phyloP scores from a whole-genome alignment of 2,797 vertebrate species.

The Fistularia tabacaria region DNA sequence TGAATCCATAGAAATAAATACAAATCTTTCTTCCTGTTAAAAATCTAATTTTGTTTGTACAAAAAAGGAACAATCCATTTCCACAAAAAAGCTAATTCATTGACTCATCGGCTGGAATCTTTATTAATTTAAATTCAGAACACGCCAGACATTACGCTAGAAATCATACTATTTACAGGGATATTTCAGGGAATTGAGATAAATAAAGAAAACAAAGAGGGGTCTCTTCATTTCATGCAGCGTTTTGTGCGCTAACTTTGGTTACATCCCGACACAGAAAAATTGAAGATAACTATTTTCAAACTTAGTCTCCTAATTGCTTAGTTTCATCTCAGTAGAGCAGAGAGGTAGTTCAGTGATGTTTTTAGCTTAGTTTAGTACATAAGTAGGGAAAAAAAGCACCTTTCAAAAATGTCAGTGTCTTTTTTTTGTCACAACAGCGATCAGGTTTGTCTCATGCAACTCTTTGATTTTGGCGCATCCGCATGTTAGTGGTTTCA shows the following conservation, averaged over 20 bases:
- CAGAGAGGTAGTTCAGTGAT: background rate
- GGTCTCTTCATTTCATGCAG: too few relatives aligned
- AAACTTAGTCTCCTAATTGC: background rate
- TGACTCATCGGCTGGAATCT: background rate
- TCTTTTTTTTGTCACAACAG: too few relatives aligned
- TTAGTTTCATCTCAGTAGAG: background rate
- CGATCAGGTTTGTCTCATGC: background rate
- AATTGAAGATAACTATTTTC: too few relatives aligned
- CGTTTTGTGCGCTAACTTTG: too few relatives aligned
- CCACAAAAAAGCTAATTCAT: background rate
- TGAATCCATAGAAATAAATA: slow-evolving; percentile 1
- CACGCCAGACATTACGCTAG: slow-evolving; percentile 1
- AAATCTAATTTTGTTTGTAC: too few relatives aligned
- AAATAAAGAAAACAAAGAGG: slow-evolving; percentile 6
- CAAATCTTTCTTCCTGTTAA: too few relatives aligned
- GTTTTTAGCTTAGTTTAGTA: background rate
- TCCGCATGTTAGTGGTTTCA: background rate
- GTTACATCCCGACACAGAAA: too few relatives aligned
- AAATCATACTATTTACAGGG: slow-evolving; percentile 16
- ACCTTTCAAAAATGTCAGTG: too few relatives aligned
- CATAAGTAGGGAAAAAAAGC: too few relatives aligned
- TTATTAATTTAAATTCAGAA: slow-evolving; percentile 6
- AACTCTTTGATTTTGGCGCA: too few relatives aligned
- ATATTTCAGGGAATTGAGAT: slow-evolving; percentile 15
- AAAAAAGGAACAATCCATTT: background rate